A percentile compares a stretch with the other conserved stretches of the same genome.
Conservation (phyloP, 2,113 vertebrate genomes). For the Atrichornis clamosus region DNA sequence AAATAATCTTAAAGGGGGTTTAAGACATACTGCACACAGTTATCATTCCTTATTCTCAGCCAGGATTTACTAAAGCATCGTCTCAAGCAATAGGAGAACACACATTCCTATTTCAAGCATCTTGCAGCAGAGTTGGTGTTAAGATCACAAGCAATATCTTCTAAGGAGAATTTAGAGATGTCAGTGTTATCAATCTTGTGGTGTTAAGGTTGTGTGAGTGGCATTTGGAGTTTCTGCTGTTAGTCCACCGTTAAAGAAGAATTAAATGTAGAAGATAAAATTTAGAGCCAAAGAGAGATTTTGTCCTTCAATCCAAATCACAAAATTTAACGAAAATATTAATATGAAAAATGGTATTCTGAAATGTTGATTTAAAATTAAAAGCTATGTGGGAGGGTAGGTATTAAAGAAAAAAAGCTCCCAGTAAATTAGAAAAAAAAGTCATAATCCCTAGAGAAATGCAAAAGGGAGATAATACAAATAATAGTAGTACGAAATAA, state of each 20-base stretch:
- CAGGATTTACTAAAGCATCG: not conserved
- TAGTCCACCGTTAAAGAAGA: not conserved
- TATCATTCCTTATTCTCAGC: not conserved
- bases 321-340: not conserved
- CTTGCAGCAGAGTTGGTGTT: not conserved
- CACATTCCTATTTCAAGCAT: not conserved
- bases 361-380: not conserved
- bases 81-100: not conserved
- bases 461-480: not conserved
- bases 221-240: not conserved
- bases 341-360: not conserved
- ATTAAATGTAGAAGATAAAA: not conserved
- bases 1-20: not conserved
- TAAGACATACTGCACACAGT: not conserved
- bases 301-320: not conserved
- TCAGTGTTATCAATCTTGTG: not conserved
- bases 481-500: not conserved
- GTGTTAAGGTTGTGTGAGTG: not conserved
- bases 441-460: not conserved
- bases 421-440: not conserved
- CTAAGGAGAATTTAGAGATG: not conserved
- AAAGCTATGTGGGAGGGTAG: not conserved
- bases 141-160: not conserved
- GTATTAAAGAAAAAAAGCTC: not conserved
- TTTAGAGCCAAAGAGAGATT: not conserved